Evolutionary conservation across 2,113 vertebrate genomes (phyloP).

Genomic region (Azemiops feae): DNA sequence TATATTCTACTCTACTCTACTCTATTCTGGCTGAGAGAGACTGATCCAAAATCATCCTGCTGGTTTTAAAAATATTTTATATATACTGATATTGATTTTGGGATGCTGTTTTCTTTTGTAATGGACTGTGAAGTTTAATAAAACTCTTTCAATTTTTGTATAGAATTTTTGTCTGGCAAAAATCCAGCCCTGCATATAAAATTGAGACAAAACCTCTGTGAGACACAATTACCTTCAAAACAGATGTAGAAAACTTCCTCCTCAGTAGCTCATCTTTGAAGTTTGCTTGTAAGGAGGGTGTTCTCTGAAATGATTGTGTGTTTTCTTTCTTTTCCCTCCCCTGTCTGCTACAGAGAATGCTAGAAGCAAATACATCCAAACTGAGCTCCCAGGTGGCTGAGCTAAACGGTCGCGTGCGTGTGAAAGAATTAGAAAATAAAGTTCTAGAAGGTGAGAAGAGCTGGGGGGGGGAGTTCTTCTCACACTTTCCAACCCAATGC

Average conservation of each 20-base stretch:
- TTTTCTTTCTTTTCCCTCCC: background rate
- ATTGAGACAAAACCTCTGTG: background rate
- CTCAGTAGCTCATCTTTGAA: background rate
- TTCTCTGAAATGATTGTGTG: background rate
- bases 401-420: fast-evolving
- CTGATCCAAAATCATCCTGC: background rate
- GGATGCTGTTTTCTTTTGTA: background rate
- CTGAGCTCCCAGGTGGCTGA: background rate
- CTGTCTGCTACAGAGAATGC: background rate
- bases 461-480: background rate
- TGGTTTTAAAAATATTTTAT: background rate
- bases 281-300: background rate
- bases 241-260: background rate
- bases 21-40: too few species aligned
- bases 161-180: background rate
- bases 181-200: background rate
- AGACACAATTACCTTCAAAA: background rate
- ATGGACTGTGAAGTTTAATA: background rate
- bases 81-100: background rate
- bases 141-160: background rate
- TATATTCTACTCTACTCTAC: too few species aligned
- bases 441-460: background rate
- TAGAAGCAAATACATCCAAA: background rate
- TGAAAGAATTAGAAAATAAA: background rate
- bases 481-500: background rate